phyloP scores from a whole-genome alignment of 2,888 invertebrate species.

The Phasia obesa region DNA sequence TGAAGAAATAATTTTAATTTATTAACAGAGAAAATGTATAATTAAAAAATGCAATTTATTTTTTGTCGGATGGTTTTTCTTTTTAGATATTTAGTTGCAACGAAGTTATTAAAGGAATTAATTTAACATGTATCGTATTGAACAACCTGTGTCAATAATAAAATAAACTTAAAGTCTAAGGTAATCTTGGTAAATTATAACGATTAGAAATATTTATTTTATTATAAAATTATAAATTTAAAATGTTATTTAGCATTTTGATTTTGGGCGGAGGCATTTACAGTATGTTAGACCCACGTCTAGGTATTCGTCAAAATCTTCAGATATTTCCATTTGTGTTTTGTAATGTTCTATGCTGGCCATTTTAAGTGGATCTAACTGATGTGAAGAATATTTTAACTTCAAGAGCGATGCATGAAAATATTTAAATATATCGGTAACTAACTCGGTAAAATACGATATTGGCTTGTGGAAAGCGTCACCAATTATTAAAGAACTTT shows the following conservation, averaged over 20 bases:
- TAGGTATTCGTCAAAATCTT: constrained; percentile 77
- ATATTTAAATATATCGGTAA: constrained; percentile 77
- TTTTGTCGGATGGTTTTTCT: neutral
- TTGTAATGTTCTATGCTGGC: constrained; percentile 77
- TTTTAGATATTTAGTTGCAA: constrained; percentile 25
- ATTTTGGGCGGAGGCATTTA: constrained; percentile 73
- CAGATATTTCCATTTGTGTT: constrained; percentile 71
- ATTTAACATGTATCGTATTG: neutral
- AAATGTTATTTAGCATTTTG: constrained; percentile 58
- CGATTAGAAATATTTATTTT: neutral
- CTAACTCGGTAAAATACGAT: constrained; percentile 74
- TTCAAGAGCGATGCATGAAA: constrained; percentile 75
- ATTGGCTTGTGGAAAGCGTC: constrained; percentile 77
- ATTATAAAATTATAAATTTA: no score
- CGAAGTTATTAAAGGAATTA: neutral
- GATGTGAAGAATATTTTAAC: constrained; percentile 75
- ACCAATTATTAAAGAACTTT: constrained; percentile 76
- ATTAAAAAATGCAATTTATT: neutral
- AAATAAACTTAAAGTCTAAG: constrained; percentile 56
- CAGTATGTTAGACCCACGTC: constrained; percentile 75
- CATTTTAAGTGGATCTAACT: constrained; percentile 76
- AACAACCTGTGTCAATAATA: no score
- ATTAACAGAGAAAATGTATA: constrained; percentile 24
- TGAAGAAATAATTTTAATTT: constrained; percentile 48
- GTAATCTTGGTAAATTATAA: constrained; percentile 30